These are phyloP conservation scores for Hyperopisus bebe DNA, from an alignment of 2,113 vertebrate species.

Conservation along the genomic window DNA sequence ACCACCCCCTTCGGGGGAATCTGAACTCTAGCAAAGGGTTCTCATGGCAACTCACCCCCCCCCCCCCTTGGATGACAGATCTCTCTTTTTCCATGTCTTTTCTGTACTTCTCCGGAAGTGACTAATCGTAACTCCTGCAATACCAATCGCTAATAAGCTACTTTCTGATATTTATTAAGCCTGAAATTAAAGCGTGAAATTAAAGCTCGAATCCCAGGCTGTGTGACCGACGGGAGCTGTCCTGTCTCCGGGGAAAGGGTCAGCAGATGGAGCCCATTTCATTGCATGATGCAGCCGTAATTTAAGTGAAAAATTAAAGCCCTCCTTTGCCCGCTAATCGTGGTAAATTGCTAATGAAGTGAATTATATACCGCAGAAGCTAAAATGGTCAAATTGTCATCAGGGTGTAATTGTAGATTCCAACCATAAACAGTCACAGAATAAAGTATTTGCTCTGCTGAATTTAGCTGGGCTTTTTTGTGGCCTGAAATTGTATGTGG, in stretches of 20 bases:
- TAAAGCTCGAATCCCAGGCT: not conserved
- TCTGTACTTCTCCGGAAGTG: not conserved
- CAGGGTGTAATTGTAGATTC: not conserved
- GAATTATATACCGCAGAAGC: not conserved
- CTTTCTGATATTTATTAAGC: not conserved
- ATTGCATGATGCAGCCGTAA: not conserved
- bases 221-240: not conserved
- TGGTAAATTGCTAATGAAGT: not conserved
- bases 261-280: not conserved
- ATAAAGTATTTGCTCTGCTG: not conserved
- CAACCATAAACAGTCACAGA: not conserved
- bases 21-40: not conserved
- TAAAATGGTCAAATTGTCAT: not conserved
- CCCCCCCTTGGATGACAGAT: not conserved
- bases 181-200: not conserved
- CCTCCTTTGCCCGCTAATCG: not conserved
- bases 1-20: not conserved
- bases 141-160: not conserved
- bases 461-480: not conserved
- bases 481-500: not conserved
- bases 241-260: not conserved
- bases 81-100: not conserved
- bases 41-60: not conserved
- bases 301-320: conserved; percentile 8
- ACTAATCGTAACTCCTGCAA: not conserved